Percentiles rank a stretch among this genome's conserved stretches.
These are phyloP conservation scores for Geotrypetes seraphini DNA, from an alignment of 2,797 vertebrate genomes.

Conservation along the genomic window DNA sequence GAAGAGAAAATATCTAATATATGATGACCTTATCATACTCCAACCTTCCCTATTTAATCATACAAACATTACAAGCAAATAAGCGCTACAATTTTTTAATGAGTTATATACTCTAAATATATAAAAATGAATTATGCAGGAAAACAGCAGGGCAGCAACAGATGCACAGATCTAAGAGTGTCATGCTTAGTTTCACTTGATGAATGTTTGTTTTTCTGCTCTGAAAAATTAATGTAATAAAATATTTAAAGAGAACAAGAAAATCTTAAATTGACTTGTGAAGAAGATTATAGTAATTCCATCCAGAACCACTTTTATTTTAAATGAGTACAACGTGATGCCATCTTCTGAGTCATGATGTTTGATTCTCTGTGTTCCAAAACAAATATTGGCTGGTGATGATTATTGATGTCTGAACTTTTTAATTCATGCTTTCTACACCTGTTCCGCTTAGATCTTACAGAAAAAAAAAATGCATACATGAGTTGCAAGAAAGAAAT, in stretches of 20 bases:
- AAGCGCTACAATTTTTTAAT: conserved; percentile 33
- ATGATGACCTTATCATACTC: neutral
- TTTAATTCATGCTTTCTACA: too few relatives aligned
- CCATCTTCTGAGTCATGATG: conserved; percentile 18
- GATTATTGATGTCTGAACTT: too few relatives aligned
- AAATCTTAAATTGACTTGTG: conserved; percentile 44
- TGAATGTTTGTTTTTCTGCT: conserved; percentile 62
- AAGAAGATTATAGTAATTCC: conserved; percentile 29
- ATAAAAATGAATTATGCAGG: conserved; percentile 59
- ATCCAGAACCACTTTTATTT: conserved; percentile 19
- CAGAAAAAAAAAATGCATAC: too few relatives aligned
- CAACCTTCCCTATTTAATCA: conserved; percentile 15
- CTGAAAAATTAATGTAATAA: conserved; percentile 63
- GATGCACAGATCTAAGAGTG: conserved; percentile 51
- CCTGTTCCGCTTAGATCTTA: too few relatives aligned
- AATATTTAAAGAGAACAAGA: conserved; percentile 58
- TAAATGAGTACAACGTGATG: conserved; percentile 13
- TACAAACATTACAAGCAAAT: conserved; percentile 30
- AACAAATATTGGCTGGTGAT: conserved; percentile 1
- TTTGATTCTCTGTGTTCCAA: conserved; percentile 6
- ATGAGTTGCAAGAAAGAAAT: too few relatives aligned
- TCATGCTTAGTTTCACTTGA: conserved; percentile 62
- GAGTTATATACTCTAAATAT: conserved; percentile 44
- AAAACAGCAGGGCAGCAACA: conserved; percentile 49
- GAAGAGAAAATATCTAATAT: conserved; percentile 2